Evolutionary conservation across 1,140 invertebrate genomes (phyloP), one percentile per base, ranked within the genome.

Genomic region (Caligus rogercresseyi): DNA sequence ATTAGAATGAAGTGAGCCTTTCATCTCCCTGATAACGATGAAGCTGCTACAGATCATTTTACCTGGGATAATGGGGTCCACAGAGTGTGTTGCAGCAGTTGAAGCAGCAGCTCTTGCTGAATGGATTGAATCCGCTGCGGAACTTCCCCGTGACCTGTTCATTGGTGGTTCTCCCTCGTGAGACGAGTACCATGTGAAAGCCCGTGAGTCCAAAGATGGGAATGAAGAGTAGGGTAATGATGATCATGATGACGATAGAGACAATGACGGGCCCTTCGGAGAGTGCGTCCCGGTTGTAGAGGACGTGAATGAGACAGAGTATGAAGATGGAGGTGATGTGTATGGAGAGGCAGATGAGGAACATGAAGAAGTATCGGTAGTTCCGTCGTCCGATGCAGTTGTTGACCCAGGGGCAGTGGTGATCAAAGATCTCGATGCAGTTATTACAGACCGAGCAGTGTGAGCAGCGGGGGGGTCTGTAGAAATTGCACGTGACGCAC

Each of bases 371-470:
- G 75, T 92, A 95, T 70, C 94, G 80, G 74, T 99, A 99, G 76
- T 99, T 98, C 67, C 94, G 81, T 66, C 93, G 82, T 59, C 96
- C 96, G 70, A 99, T 98, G 74, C 96, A 99, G 75, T 99, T 99
- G 76, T 98, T 98, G 67, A 99, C 89, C 95, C 95, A 98, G 59
- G 95, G 95, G 78, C 96, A 99, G 76, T 99, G 96, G 80, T 99
- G 96, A 77, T 99, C 96, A 76, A 99, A 98, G 25, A 91, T 98
- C 88, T 97, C 92, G 73, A 98, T 95, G 76, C 94, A 98, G 71
- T 89, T 89, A 79, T 98, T 93, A 78, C 95, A 99, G 58, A 97
- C 92, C 70, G 90, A 96, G 75, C 96, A 99, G 77, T 99, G 94
- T 57, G 91, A 97, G 76, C 93, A 97, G 72, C 95, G 80, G 63